These are phyloP conservation scores for Eupeodes corollae DNA, from an alignment of 1,140 invertebrate species.

Conservation along the genomic window DNA sequence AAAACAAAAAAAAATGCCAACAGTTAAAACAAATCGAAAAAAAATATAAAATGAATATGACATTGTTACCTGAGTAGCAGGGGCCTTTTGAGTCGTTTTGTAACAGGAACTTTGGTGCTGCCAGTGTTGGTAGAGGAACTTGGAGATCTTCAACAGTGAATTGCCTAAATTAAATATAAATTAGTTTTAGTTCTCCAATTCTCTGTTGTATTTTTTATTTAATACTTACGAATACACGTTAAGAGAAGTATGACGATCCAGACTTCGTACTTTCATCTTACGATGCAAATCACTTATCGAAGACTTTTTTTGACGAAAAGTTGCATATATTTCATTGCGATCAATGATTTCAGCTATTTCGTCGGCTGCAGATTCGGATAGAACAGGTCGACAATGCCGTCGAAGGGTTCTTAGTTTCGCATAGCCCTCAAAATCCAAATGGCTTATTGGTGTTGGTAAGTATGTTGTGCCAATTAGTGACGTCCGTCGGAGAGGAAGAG, in stretches of 20 bases:
- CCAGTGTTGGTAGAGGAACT: constrained; percentile 21
- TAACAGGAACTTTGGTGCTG: constrained; percentile 25
- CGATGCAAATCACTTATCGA: constrained; percentile 25
- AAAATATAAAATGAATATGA: not conserved
- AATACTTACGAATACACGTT: constrained; percentile 22
- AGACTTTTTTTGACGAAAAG: constrained; percentile 17
- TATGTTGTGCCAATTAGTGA: constrained; percentile 18
- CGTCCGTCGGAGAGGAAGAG: constrained; percentile 20
- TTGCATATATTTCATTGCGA: constrained; percentile 11
- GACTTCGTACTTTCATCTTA: constrained; percentile 23
- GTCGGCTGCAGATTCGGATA: constrained; percentile 28
- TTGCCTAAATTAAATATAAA: constrained; percentile 11
- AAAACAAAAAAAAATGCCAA: not conserved
- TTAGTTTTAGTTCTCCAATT: not conserved
- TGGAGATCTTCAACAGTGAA: constrained; percentile 22
- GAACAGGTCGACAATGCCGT: constrained; percentile 46
- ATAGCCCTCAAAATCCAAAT: constrained; percentile 68
- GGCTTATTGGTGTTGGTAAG: constrained; percentile 37
- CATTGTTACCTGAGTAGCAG: constrained; percentile 21
- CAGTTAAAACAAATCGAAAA: not conserved
- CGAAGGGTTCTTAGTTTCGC: constrained; percentile 64
- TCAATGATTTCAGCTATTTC: constrained; percentile 26
- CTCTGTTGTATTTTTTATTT: not conserved
- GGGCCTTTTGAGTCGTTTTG: constrained; percentile 27
- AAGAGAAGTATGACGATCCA: constrained; percentile 24